Percentiles rank a stretch among this genome's conserved stretches.
phyloP scores from a whole-genome alignment of 2,888 invertebrate species.

The Cactoblastis cactorum region DNA sequence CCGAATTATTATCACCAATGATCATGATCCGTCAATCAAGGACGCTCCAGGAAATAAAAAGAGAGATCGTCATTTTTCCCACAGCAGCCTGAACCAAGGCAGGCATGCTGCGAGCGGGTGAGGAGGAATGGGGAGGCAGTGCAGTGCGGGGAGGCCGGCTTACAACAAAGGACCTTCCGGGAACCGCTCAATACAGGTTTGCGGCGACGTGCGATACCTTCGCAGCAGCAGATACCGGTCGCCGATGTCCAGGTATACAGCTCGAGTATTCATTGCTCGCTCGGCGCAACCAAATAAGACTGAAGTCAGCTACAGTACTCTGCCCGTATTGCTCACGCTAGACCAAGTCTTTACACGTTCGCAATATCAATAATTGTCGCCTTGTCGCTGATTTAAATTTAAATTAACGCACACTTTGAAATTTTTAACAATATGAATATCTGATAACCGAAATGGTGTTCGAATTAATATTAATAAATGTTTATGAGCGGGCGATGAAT shows the following conservation, averaged over 20 bases:
- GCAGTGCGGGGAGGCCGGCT: constrained; percentile 45
- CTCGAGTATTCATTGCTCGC: constrained; percentile 26
- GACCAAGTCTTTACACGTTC: constrained; percentile 5
- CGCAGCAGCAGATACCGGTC: constrained; percentile 73
- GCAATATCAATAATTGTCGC: not conserved
- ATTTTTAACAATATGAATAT: constrained; percentile 5
- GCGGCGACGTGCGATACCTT: constrained; percentile 77
- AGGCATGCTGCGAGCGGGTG: constrained; percentile 18
- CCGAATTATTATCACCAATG: too few relatives aligned
- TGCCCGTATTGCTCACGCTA: constrained; percentile 5
- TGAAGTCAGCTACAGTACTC: constrained; percentile 46
- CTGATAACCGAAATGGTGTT: constrained; percentile 8
- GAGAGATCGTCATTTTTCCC: constrained; percentile 39
- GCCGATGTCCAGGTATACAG: constrained; percentile 55
- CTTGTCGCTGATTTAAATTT: constrained; percentile 11
- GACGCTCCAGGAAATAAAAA: constrained; percentile 33
- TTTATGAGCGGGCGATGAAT: not conserved
- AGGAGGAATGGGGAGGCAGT: constrained; percentile 42
- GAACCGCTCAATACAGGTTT: constrained; percentile 77
- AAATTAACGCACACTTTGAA: constrained; percentile 7
- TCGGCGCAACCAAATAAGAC: constrained; percentile 49
- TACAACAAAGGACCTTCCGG: constrained; percentile 75
- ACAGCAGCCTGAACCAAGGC: constrained; percentile 33
- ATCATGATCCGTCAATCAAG: constrained; percentile 19
- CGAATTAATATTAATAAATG: not conserved